Base-by-base conservation (phyloP, 1,140 invertebrate species). In the Carposina sasakii region DNA sequence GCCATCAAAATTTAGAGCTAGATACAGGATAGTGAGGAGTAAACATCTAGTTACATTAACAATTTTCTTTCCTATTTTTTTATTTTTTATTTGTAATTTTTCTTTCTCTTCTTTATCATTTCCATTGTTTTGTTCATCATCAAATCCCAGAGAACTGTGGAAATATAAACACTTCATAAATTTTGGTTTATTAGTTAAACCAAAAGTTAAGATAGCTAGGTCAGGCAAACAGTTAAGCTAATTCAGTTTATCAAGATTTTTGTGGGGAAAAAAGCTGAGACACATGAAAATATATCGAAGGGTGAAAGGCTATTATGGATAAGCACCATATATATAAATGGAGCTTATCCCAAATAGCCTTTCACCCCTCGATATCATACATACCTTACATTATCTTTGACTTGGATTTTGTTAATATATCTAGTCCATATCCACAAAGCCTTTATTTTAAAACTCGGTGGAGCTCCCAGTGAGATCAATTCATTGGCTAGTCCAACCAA, bases 341-440 rank as follows among this genome's bases (percentile, higher is more conserved):
- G n/a, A n/a, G n/a, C n/a, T n/a, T n/a, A n/a, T n/a, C n/a, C n/a
- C n/a, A n/a, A n/a, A n/a, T n/a, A n/a, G n/a, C n/a, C n/a, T n/a
- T n/a, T n/a, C n/a, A n/a, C n/a, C n/a, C n/a, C n/a, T n/a, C n/a
- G n/a, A n/a, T n/a, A n/a, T n/a, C n/a, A n/a, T n/a, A 58, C 58
- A 26, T 63, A 68, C 62, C 54, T 51, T 28, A 62, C 16, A 15
- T 72, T 57, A 0, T 67, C 54, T 43, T 73, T 81, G 3, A 64
- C 54, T 48, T 75, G 72, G 56, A 66, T 78, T 46, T 60, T 63
- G 33, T 72, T 74, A 0, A 83, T 64, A 47, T 81, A 83, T 33
- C 59, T 50, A 0, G 62, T 60, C 79, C 79, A 83, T 8, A 83
- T 65, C 79, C 79, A 83, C 1, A 81, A 43, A 1, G 79, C 56